Percentiles rank a stretch among this genome's conserved stretches.
Conservation (phyloP, 64 coral and sea anemone species). For the Stichodactyla mertensii region DNA sequence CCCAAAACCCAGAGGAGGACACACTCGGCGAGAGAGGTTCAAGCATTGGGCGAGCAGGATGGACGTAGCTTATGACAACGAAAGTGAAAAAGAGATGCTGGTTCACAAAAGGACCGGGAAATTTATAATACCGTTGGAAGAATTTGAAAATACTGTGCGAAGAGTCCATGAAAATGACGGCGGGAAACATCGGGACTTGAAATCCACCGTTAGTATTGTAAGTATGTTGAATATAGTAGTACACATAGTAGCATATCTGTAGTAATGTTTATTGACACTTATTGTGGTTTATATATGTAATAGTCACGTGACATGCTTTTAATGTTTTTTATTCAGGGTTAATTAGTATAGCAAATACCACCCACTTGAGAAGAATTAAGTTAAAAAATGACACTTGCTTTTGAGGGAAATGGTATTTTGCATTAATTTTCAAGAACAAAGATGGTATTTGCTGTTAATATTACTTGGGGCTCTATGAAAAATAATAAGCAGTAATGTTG, state of each 20-base stretch:
- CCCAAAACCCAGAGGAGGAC: slow-evolving; percentile 80
- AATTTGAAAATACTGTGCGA: slow-evolving; percentile 64
- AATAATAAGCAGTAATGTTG: no score
- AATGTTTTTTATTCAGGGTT: no score
- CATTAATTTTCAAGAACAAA: no score
- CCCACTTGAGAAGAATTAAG: no score
- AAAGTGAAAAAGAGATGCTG: slow-evolving; percentile 46
- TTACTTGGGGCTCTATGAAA: no score
- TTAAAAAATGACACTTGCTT: no score
- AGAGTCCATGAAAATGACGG: slow-evolving; percentile 51
- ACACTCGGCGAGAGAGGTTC: slow-evolving; percentile 72
- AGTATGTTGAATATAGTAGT: not conserved
- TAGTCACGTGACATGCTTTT: no score
- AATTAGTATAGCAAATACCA: no score
- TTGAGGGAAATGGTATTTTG: no score
- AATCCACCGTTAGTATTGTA: slow-evolving; percentile 57
- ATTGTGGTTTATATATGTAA: no score
- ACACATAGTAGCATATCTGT: slow-evolving; percentile 21
- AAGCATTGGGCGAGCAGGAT: slow-evolving; percentile 87
- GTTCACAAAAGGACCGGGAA: slow-evolving; percentile 79
- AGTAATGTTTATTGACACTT: no score
- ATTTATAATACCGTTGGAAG: slow-evolving; percentile 82
- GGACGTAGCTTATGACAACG: slow-evolving; percentile 52
- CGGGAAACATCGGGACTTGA: slow-evolving; percentile 49
- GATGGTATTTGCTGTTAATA: no score